Percentiles rank a stretch among this genome's conserved stretches.
Conservation (phyloP, 2,797 vertebrate species). For the Erithacus rubecula region DNA sequence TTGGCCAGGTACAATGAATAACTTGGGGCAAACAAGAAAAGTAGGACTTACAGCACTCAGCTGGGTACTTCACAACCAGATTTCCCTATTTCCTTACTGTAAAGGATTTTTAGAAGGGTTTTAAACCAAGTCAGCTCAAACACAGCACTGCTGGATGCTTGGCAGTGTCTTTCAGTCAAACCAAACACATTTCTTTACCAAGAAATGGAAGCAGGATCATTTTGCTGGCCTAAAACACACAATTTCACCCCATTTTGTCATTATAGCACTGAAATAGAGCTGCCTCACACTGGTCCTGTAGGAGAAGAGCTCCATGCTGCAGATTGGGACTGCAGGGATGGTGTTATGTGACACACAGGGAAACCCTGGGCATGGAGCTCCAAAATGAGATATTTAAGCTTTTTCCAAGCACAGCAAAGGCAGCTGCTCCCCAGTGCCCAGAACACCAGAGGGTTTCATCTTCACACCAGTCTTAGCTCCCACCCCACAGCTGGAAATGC, state of each 20-base stretch:
- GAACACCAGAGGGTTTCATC: not conserved
- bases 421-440: not conserved
- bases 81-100: not conserved
- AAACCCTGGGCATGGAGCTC: not conserved
- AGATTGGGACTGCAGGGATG: not conserved
- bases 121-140: not conserved
- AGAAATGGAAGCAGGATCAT: not conserved
- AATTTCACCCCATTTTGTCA: not conserved
- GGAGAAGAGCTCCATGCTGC: not conserved
- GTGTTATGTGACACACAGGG: not conserved
- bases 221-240: not conserved
- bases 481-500: not conserved
- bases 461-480: not conserved
- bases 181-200: not conserved
- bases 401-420: not conserved
- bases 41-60: not conserved
- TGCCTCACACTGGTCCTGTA: not conserved
- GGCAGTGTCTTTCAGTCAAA: not conserved
- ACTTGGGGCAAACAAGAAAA: not conserved
- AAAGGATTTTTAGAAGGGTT: not conserved
- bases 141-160: not conserved
- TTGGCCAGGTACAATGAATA: not conserved
- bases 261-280: not conserved
- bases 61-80: not conserved
- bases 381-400: not conserved